Evolutionary conservation across 2,113 vertebrate genomes (phyloP).

Genomic region (Mirza zaza): DNA sequence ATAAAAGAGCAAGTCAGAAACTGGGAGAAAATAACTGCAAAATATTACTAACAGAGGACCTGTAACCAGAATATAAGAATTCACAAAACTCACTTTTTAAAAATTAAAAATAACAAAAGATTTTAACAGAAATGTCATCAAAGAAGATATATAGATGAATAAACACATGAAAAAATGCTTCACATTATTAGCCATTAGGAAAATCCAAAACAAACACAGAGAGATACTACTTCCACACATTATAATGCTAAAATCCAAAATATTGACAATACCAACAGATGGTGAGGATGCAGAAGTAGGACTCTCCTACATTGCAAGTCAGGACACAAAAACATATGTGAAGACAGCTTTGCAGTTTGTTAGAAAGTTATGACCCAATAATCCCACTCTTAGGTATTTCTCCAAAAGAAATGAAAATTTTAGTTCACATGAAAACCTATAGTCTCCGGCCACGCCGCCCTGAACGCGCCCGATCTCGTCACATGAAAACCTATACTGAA

Average conservation of each 20-base stretch:
- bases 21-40: background rate
- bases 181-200: background rate
- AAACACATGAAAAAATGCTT: background rate
- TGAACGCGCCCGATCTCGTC: too few species aligned
- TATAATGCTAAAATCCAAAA: background rate
- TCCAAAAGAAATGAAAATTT: background rate
- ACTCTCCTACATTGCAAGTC: background rate
- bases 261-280: background rate
- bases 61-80: conserved; percentile 16
- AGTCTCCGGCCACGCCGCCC: too few species aligned
- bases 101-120: background rate
- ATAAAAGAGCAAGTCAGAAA: background rate
- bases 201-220: background rate
- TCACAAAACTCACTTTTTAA: conserved; percentile 5
- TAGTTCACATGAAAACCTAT: background rate
- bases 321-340: background rate
- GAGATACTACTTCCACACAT: background rate
- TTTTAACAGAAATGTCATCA: background rate
- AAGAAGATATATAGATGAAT: background rate
- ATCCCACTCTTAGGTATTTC: background rate
- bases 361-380: background rate
- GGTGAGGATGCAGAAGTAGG: background rate
- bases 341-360: background rate
- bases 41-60: background rate
- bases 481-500: background rate